Evolutionary conservation across 92 coral and sea anemone species (phyloP).

Genomic region (Diadumene lineata): DNA sequence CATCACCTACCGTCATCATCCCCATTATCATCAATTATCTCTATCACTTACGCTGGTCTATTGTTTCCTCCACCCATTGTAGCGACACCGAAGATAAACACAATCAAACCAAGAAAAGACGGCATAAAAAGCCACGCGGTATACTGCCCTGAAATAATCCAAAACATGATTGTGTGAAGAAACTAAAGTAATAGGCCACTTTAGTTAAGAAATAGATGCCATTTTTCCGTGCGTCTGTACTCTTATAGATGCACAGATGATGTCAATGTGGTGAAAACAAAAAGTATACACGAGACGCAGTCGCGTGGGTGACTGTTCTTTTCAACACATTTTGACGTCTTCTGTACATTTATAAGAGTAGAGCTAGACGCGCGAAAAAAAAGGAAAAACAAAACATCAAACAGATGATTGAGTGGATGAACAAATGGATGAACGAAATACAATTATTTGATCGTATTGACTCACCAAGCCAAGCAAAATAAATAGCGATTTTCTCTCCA

Average conservation of each 20-base stretch:
- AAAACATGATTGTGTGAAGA: background rate
- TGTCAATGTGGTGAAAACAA: too few species aligned
- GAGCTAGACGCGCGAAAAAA: too few species aligned
- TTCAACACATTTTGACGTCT: too few species aligned
- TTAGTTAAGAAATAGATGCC: too few species aligned
- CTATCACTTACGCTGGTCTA: conserved; percentile 79
- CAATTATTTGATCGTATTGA: background rate
- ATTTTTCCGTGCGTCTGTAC: too few species aligned
- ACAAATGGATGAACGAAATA: background rate
- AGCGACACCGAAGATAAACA: conserved; percentile 69
- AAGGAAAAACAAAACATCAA: too few species aligned
- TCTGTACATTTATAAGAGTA: too few species aligned
- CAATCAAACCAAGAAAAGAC: conserved; percentile 67
- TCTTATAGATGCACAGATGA: too few species aligned
- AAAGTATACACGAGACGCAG: too few species aligned
- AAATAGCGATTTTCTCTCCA: conserved; percentile 87
- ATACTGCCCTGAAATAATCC: conserved; percentile 67
- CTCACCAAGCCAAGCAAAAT: conserved; percentile 90
- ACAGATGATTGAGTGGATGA: background rate
- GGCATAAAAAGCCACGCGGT: conserved; percentile 90
- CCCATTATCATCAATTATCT: too few species aligned
- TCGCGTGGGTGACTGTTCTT: too few species aligned
- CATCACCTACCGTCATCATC: background rate
- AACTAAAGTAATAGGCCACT: too few species aligned
- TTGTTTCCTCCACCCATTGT: conserved; percentile 60